phyloP scores from a whole-genome alignment of 2,113 vertebrate species.

The Tragulus kanchil region DNA sequence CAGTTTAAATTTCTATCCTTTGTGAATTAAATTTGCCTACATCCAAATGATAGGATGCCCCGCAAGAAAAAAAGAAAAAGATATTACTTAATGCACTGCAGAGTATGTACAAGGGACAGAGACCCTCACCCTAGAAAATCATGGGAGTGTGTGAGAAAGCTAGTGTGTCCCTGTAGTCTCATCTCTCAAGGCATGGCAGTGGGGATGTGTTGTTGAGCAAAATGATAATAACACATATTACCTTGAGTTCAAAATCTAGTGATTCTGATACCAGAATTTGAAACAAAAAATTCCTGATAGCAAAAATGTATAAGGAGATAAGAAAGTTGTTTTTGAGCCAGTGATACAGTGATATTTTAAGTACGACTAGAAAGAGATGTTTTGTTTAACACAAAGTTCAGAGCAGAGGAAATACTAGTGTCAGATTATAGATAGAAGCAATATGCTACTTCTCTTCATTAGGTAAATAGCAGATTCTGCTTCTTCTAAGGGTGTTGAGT shows the following conservation, averaged over 20 bases:
- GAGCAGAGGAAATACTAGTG: background rate
- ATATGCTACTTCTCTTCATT: background rate
- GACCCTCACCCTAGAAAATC: rapidly evolving
- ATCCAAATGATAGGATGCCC: background rate
- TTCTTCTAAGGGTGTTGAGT: background rate
- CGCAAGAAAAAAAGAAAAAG: background rate
- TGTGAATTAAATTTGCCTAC: background rate
- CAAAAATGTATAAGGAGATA: background rate
- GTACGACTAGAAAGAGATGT: background rate
- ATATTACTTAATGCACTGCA: background rate
- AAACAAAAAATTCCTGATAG: background rate
- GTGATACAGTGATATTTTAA: background rate
- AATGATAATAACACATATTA: background rate
- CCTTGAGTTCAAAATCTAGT: background rate
- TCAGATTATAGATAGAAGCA: background rate
- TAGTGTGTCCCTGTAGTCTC: rapidly evolving
- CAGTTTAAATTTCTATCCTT: background rate
- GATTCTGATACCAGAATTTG: background rate
- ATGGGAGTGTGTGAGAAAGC: rapidly evolving
- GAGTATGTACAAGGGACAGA: background rate
- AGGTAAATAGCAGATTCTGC: background rate
- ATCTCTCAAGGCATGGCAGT: background rate
- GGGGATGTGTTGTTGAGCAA: background rate
- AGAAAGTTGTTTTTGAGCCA: conserved; percentile 17
- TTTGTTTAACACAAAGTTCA: background rate